phyloP scores from a whole-genome alignment of 2,113 vertebrate genomes.

The Dromiciops gliroides region DNA sequence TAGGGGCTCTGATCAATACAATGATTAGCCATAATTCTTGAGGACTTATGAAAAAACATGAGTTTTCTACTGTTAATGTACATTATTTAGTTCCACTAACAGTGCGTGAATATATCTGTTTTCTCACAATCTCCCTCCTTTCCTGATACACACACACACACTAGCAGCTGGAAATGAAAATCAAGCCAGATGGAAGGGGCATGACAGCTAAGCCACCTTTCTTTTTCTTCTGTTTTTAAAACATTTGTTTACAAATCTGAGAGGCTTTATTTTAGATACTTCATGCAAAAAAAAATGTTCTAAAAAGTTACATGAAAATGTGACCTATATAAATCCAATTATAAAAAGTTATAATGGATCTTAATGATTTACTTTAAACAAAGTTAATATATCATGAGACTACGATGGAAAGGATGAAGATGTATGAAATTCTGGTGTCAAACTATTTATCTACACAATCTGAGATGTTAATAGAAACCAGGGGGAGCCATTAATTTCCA shows the following conservation, averaged over 20 bases:
- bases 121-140: too few species aligned
- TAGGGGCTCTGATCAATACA: background rate
- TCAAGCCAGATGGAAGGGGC: background rate
- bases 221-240: background rate
- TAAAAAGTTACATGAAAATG: conserved; percentile 36
- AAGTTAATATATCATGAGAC: conserved; percentile 41
- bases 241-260: background rate
- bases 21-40: background rate
- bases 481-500: conserved; percentile 67
- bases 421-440: background rate
- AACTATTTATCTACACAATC: background rate
- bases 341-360: conserved; percentile 24
- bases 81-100: background rate
- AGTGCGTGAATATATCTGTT: too few species aligned
- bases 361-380: conserved; percentile 51
- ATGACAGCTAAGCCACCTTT: background rate
- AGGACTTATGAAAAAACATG: background rate
- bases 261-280: background rate
- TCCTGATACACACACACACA: background rate
- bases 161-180: background rate
- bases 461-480: background rate
- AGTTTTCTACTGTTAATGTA: too few species aligned
- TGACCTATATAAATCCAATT: conserved; percentile 55
- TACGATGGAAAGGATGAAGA: conserved; percentile 50
- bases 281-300: background rate